Base-by-base conservation (phyloP, 2,888 invertebrate genomes). In the Dione vanillae region DNA sequence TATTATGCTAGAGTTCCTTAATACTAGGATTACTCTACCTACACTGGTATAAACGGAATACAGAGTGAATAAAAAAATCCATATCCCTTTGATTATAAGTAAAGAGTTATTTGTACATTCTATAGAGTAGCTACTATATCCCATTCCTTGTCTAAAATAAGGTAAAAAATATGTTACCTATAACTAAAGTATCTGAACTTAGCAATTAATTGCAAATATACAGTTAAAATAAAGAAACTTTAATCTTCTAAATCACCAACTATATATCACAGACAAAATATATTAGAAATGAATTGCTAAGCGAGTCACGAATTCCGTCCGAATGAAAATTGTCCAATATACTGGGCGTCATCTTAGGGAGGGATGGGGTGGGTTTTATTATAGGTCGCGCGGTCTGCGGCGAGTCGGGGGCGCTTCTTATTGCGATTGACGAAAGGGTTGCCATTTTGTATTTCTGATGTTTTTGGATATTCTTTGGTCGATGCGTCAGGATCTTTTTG, bases 321-420 rank as follows among this genome's bases (percentile, higher is more conserved):
- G 73, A 80, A 82, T 83, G 91, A 90, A 90, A 92, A 91, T 92
- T 88, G 89, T 89, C 89, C 89, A 87, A 90, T 90, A 88, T 86
- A 87, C 84, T 83, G 77, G 81, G 78, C 82, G 85, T 87, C 89
- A 84, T 91, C 91, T 91, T 91, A 88, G 90, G 85, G 90, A 82
- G 86, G 74, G 76, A 52, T 71, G 76, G 77, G 81, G 80, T 83
- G 86, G 89, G 88, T 87, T 90, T 87, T 88, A 90, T 89, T 89
- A 88, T 86, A 85, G 88, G 87, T 79, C 81, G 80, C 80, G 81
- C 81, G 87, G 85, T 82, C 80, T 85, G 89, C 78, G 89, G 88
- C 83, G 75, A 76, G 82, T 76, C 78, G 84, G 83, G 82, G 85
- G 85, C 85, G 78, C 90, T 91, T 92, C 92, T 91, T 92, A 90